Percentiles rank a stretch among this genome's conserved stretches.
These are phyloP conservation scores for Bubalus kerabau DNA, from an alignment of 2,113 vertebrate species.

Conservation along the genomic window DNA sequence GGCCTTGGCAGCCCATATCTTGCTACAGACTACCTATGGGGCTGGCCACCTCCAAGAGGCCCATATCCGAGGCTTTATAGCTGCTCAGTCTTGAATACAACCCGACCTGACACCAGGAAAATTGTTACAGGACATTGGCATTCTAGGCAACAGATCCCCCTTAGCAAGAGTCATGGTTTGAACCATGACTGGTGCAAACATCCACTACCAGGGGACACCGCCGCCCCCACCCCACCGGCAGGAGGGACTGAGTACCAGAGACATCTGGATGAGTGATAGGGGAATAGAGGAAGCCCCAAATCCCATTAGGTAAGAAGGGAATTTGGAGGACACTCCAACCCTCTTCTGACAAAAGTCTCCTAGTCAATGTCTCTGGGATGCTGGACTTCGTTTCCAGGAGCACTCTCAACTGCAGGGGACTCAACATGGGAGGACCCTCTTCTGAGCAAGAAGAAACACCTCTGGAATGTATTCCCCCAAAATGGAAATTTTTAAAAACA, in stretches of 20 bases:
- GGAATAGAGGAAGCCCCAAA: background rate
- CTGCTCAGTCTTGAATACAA: background rate
- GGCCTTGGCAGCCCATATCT: background rate
- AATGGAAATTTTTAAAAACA: background rate
- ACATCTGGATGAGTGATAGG: background rate
- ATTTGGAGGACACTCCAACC: background rate
- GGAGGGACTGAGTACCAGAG: background rate
- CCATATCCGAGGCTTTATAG: background rate
- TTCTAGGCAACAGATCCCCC: background rate
- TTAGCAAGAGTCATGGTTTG: too few relatives aligned
- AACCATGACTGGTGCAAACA: background rate
- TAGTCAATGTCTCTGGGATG: background rate
- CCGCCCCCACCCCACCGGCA: background rate
- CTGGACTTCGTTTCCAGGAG: background rate
- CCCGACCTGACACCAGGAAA: background rate
- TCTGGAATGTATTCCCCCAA: background rate
- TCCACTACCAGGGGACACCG: background rate
- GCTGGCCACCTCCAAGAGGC: background rate
- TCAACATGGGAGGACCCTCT: background rate
- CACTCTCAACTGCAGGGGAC: background rate
- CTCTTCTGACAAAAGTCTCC: background rate
- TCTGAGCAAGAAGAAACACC: background rate
- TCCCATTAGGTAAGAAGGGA: background rate
- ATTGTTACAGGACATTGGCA: background rate
- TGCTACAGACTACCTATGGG: background rate